Base-by-base conservation (phyloP, 2,113 vertebrate species). In the Sceloporus tristichus region DNA sequence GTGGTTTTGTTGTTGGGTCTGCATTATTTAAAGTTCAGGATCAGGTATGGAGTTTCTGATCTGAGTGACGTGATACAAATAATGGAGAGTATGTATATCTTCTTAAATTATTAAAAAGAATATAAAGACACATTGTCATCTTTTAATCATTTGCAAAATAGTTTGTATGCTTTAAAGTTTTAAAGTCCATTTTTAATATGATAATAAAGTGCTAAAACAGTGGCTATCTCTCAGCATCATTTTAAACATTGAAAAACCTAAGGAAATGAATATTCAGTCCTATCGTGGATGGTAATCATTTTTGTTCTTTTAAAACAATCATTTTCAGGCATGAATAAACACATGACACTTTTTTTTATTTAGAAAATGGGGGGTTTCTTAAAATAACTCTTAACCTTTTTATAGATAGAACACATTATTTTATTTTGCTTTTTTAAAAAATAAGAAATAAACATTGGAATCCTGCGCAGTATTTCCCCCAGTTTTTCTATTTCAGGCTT, bases 91-190 rank as follows among this genome's bases (percentile, higher is more conserved):
- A 6, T 73, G 87, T 87, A 88, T 88, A 11, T 75, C 77, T 40
- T 3, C 68, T 68, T 87, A 91, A 19, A 76, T 90, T 29, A 0
- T 93, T 90, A 93, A 91, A 66, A 87, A 74, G 84, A 93, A 87
- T 74, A 91, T 88, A 86, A 87, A 91, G 88, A 34, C 73, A 88
- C 90, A 86, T 59, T 85, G 2, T 62, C 48, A 79, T 8, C 74
- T 68, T 91, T 89, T 59, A 18, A 27, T 40, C 14, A 9, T 76
- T 84, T 84, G 5, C 80, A 80, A 11, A 92, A 87, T 68, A 54
- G 78, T 79, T 21, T 75, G 1, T 42, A 85, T 48, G 4, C 42
- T 91, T 82, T 80, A 91, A 91, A 48, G 48, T 48, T 48, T 85
- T 79, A 25, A 27, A 16, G 38, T 92, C 90, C 82, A 8, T 91